Evolutionary conservation across 2,113 vertebrate species (phyloP), one percentile per base, ranked within the genome.

Genomic region (Oryzias curvinotus): DNA sequence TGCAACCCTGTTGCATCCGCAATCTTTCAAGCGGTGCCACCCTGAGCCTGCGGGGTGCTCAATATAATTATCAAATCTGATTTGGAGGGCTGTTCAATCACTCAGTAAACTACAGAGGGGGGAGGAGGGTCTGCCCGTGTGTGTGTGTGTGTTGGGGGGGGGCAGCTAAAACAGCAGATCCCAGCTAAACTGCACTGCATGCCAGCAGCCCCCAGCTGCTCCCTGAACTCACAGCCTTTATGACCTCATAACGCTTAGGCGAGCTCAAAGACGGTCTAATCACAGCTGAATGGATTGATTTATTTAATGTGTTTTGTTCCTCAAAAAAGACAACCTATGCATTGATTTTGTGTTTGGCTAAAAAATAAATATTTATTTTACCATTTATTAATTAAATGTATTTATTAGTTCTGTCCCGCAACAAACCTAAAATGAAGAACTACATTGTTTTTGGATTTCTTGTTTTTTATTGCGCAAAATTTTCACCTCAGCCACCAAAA

Each of bases 41-140:
- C 30, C 62, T 2, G 25, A 63, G 68, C 64, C 54, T 21, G 45
- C 53, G 43, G 75, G 61, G 65, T 53, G 60, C 83, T 85, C 65
- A 66, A 25, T 51, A 3, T 57, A 69, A 80, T 87, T 77, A 81
- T 73, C 52, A 63, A 71, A 57, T 81, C 62, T 28, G 63, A 81
- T 84, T 78, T 66, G 59, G 26, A 21, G 70, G 69, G 68, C 66
- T 72, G 61, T 83, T 77, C 83, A 85, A 82, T 90, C 86, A 88
- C 81, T 86, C 88, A 80, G 72, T 59, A 18, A 55, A 18, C 36
- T 44, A 60, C 69, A 65, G 61, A 3, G 42, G 62, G 66, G 66
- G 73, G 36, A 13, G n/a, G 68, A 26, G 68, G 65, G 62, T 54
- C 19, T 64, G 78, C 21, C 21, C 21, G 21, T 23, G 2, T 68